Percentiles rank a stretch among this genome's conserved stretches.
Evolutionary conservation across 2,888 invertebrate species (phyloP).

Genomic region (Cepaea hortensis): DNA sequence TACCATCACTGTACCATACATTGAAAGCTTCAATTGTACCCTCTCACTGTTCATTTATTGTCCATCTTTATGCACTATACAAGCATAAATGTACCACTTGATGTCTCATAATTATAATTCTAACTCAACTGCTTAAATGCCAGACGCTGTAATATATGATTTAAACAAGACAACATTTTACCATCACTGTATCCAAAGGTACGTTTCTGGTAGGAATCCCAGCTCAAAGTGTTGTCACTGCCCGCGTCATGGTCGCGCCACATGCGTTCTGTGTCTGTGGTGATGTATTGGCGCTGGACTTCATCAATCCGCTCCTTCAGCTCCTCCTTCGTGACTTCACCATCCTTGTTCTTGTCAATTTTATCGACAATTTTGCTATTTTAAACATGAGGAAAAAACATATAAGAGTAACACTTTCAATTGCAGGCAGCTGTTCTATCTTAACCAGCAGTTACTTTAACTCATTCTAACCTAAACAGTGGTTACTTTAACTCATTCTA

Average conservation of each 20-base stretch:
- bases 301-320: conserved; percentile 96
- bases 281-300: conserved; percentile 93
- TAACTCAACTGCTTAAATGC: too few species aligned
- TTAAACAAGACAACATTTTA: conserved; percentile 35
- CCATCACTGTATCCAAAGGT: conserved; percentile 86
- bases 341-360: conserved; percentile 83
- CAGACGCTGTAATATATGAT: too few species aligned
- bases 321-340: conserved; percentile 84
- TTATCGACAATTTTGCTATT: conserved; percentile 91
- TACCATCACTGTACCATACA: too few species aligned
- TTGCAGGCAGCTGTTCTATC: too few species aligned
- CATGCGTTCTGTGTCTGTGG: conserved; percentile 92
- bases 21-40: too few species aligned
- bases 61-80: too few species aligned
- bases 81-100: too few species aligned
- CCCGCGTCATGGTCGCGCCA: conserved; percentile 94
- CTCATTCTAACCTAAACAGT: too few species aligned
- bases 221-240: conserved; percentile 84
- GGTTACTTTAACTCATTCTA: too few species aligned
- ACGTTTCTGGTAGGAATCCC: conserved; percentile 87
- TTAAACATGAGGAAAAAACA: conserved; percentile 58
- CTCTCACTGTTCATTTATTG: too few species aligned
- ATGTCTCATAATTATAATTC: too few species aligned
- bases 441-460: too few species aligned
- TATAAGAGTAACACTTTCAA: neutral